Base-by-base conservation (phyloP, 2,888 invertebrate species). In the Lycaena phlaeas region DNA sequence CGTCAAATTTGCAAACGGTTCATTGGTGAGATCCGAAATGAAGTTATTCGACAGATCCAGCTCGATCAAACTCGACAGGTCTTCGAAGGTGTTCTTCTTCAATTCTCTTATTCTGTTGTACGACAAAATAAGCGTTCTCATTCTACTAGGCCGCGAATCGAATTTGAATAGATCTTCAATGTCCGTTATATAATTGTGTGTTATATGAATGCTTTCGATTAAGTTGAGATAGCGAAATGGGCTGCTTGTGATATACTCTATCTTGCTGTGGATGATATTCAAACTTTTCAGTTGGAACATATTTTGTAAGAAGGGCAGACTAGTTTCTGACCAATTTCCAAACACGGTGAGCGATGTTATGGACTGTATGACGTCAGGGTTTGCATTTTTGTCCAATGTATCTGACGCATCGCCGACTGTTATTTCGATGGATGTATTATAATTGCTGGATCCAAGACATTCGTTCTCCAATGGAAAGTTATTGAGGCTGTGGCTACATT, bases 1-100 rank as follows among this genome's bases (percentile, higher is more conserved):
- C 0, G 69, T 74, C 27, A 82, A 56, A 50, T 74, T 73, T 2
- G 44, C 50, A 42, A 82, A 81, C 0, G 75, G 72, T 41, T 75
- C 71, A 34, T 64, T 67, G 0, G 54, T 69, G 3, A 82, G 49
- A 41, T 72, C 64, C 2, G 59, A 51, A 34, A 82, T 71, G 0
- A 38, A 37, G 46, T 82, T 81, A 44, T 67, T 41, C 0, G 77
- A 72, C 0, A 82, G 60, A 53, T 82, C 78, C 0, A 82, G 61
- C 48, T 76, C 75, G 2, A 52, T 45, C 5, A 82, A 48, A 3
- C 62, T 67, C 0, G 59, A 52, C 0, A 81, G 55, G 22, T 75
- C 67, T 26, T 50, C 55, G 26, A 82, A 77, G 4, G 65, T 61
- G 26, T 61, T 54, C 4, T 49, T 57, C 2, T 67, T 54, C 25